Percentiles rank a stretch among this genome's conserved stretches.
phyloP scores from a whole-genome alignment of 2,113 vertebrate genomes.

The Pluvianellus socialis region DNA sequence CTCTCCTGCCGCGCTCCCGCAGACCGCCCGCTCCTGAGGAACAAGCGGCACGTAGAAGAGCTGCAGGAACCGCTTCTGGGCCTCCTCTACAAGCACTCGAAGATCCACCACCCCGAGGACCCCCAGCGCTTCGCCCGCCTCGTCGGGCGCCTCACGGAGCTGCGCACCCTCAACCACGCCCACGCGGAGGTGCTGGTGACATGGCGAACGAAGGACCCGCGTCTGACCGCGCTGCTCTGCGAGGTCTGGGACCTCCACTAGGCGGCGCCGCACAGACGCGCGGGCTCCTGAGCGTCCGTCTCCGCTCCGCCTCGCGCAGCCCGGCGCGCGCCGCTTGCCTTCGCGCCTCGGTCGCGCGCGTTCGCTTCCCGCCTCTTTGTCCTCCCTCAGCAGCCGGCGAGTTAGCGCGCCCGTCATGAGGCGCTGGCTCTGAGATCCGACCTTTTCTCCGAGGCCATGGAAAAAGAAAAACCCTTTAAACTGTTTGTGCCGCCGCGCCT shows the following conservation, averaged over 20 bases:
- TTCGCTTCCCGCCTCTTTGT: background rate
- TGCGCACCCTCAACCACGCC: constrained; percentile 87
- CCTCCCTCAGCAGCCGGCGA: background rate
- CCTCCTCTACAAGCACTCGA: constrained; percentile 85
- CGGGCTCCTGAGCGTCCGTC: background rate
- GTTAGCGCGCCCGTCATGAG: accelerated
- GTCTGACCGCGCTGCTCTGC: constrained; percentile 54
- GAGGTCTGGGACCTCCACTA: constrained; percentile 73
- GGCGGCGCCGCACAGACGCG: accelerated
- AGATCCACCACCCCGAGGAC: constrained; percentile 76
- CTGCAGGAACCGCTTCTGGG: constrained; percentile 89
- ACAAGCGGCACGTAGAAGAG: constrained; percentile 84
- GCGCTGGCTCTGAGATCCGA: accelerated
- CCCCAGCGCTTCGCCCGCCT: constrained; percentile 86
- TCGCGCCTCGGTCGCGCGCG: background rate
- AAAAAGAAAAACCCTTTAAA: constrained; percentile 8
- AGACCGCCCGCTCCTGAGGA: constrained; percentile 85
- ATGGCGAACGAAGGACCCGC: constrained; percentile 59
- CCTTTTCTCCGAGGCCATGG: background rate
- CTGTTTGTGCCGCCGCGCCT: constrained; percentile 55
- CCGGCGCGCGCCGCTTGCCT: background rate
- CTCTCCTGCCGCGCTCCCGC: background rate
- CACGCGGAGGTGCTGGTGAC: constrained; percentile 83
- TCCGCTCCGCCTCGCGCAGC: too few species aligned
- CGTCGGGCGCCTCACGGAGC: constrained; percentile 86